phyloP scores from a whole-genome alignment of 2,113 vertebrate genomes.

The Pogonocichla stellata region DNA sequence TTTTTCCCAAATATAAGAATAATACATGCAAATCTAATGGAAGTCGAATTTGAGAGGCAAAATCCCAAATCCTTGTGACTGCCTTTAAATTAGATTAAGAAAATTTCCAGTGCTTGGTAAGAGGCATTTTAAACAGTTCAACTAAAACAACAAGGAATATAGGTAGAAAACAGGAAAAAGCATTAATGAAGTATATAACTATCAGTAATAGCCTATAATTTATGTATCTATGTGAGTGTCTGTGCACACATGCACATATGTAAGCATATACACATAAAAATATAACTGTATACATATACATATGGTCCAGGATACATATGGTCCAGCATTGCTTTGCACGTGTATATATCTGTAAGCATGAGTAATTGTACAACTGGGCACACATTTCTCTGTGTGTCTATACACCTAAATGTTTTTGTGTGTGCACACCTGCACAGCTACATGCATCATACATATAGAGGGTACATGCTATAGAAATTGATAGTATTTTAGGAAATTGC shows the following conservation, averaged over 20 bases:
- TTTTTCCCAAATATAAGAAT: not conserved
- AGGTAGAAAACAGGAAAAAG: not conserved
- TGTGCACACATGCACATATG: not conserved
- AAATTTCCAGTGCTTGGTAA: not conserved
- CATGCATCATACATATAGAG: no score
- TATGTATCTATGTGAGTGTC: no score
- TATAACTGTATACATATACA: fast-evolving
- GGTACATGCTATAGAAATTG: not conserved
- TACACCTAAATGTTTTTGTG: not conserved
- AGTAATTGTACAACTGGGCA: not conserved
- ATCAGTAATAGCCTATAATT: not conserved
- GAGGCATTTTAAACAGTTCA: not conserved
- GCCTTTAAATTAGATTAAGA: not conserved
- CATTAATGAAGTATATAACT: not conserved
- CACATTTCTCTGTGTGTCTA: fast-evolving
- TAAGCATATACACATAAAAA: not conserved
- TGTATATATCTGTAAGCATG: not conserved
- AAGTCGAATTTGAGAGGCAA: not conserved
- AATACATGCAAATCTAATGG: not conserved
- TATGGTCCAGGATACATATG: not conserved
- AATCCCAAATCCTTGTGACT: not conserved
- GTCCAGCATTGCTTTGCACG: no score
- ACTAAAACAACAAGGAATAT: not conserved
- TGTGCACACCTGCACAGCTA: fast-evolving
- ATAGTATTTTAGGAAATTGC: not conserved